Conservation (phyloP, 92 coral and sea anemone genomes). For the Scolanthus callimorphus region DNA sequence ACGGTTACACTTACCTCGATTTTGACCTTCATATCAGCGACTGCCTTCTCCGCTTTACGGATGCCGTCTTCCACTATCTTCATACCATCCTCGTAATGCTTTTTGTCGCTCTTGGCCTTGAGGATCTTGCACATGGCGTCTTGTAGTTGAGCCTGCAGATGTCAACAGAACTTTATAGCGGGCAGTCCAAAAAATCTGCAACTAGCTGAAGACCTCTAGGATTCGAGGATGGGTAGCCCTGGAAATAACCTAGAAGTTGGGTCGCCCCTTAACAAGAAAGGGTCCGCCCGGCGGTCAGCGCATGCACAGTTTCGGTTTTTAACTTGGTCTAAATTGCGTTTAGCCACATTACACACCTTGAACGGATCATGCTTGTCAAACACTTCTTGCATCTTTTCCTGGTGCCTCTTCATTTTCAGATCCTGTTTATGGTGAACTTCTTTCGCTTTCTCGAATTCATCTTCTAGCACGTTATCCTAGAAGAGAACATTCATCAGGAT, state of each 20-base stretch:
- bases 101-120: constrained; percentile 69
- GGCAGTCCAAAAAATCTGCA: no score
- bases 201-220: no score
- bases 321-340: no score
- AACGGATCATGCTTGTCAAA: constrained; percentile 85
- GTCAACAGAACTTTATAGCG: no score
- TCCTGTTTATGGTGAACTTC: constrained; percentile 57
- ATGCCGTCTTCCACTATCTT: constrained; percentile 62
- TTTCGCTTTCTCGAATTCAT: constrained; percentile 57
- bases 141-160: constrained; percentile 67
- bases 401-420: constrained; percentile 45
- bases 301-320: no score
- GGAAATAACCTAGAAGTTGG: no score
- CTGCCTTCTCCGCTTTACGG: constrained; percentile 64
- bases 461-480: constrained; percentile 26
- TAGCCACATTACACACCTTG: no score
- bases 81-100: constrained; percentile 64
- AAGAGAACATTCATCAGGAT: background rate
- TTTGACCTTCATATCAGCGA: constrained; percentile 33
- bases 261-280: no score
- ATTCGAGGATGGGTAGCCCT: no score
- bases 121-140: constrained; percentile 64
- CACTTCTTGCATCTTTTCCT: constrained; percentile 72
- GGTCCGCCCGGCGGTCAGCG: no score
- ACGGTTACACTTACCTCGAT: constrained; percentile 70